Conservation (phyloP, 2,888 invertebrate genomes). For the Drosophila longiperda region DNA sequence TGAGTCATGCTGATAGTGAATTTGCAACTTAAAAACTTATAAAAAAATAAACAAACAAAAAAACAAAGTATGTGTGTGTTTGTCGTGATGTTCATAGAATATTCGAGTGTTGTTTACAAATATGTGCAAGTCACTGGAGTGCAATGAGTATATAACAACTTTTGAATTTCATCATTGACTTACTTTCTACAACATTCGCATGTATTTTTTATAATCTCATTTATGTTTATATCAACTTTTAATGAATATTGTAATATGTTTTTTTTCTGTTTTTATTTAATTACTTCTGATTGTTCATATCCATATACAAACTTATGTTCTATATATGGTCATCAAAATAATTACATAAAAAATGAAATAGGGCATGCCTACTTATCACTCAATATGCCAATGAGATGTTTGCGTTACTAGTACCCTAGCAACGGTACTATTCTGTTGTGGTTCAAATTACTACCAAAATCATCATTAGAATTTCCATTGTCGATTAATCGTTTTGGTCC, state of each 20-base stretch:
- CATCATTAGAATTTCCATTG: not conserved
- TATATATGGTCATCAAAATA: constrained; percentile 18
- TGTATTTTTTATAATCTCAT: not conserved
- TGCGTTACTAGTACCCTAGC: no score
- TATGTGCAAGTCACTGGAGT: not conserved
- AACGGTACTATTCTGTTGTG: not conserved
- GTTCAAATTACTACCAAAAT: not conserved
- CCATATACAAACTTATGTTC: not conserved
- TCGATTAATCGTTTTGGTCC: not conserved
- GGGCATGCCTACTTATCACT: not conserved
- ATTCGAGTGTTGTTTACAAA: constrained; percentile 19
- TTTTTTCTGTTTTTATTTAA: not conserved
- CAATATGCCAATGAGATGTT: not conserved
- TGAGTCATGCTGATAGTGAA: constrained; percentile 62
- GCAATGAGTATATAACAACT: not conserved
- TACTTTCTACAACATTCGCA: not conserved
- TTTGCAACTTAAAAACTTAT: constrained; percentile 56
- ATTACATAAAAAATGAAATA: constrained; percentile 8
- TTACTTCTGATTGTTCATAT: not conserved
- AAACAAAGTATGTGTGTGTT: constrained; percentile 14
- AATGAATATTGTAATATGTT: not conserved
- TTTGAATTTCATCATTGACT: constrained; percentile 21
- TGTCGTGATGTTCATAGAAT: constrained; percentile 19
- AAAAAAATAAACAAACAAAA: constrained; percentile 12
- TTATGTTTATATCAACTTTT: not conserved